phyloP scores from a whole-genome alignment of 2,888 invertebrate genomes.

The Caenorhabditis uteleia region DNA sequence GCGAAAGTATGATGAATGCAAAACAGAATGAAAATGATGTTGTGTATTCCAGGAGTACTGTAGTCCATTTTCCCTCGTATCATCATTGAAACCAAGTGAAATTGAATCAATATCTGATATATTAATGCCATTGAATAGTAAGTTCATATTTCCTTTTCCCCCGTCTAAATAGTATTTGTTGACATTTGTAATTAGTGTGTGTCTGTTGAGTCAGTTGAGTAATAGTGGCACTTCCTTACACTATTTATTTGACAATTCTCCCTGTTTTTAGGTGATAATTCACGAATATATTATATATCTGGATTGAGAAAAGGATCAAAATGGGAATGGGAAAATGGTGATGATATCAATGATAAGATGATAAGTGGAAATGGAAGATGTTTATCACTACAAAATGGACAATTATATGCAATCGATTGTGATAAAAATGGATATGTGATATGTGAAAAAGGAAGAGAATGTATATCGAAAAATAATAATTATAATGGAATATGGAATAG shows the following conservation, averaged over 20 bases:
- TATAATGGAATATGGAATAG: constrained; percentile 28
- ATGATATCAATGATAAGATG: constrained; percentile 19
- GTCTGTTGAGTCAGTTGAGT: constrained; percentile 7
- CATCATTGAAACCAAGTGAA: constrained; percentile 21
- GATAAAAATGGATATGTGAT: constrained; percentile 36
- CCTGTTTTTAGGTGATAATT: background rate
- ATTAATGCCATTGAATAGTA: constrained; percentile 13
- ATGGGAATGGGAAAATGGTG: constrained; percentile 59
- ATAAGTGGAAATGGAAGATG: constrained; percentile 41
- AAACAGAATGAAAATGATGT: too few relatives aligned
- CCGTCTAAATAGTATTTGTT: constrained; percentile 9
- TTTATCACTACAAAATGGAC: constrained; percentile 29
- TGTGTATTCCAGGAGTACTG: too few relatives aligned
- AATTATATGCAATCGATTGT: constrained; percentile 47
- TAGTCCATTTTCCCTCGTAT: constrained; percentile 17
- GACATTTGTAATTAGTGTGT: constrained; percentile 15
- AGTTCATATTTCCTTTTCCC: constrained; percentile 8
- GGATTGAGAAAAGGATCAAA: constrained; percentile 48
- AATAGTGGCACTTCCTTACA: constrained; percentile 30
- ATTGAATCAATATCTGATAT: constrained; percentile 19
- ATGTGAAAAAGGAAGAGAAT: constrained; percentile 51
- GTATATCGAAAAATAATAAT: constrained; percentile 17
- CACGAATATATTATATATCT: constrained; percentile 44
- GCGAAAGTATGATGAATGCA: constrained; percentile 2
- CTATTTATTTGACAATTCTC: constrained; percentile 4